phyloP scores from a whole-genome alignment of 2,888 invertebrate genomes.

The Invenusta paracnida region DNA sequence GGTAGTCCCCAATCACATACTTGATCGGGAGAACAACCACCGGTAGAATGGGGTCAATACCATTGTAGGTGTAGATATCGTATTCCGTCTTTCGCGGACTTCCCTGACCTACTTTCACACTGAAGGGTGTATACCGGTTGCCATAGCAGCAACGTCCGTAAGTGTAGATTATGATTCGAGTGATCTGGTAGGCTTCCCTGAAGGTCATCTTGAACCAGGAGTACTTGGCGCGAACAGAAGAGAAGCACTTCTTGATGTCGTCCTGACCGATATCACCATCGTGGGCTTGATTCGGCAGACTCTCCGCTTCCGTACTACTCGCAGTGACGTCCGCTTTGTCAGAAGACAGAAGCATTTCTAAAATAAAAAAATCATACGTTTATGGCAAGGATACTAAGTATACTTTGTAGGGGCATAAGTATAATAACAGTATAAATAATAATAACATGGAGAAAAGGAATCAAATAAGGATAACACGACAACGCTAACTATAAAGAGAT shows the following conservation, averaged over 20 bases:
- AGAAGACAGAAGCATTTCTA: not conserved
- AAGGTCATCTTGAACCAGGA: not conserved
- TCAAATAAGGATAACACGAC: no score
- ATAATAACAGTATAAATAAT: not conserved
- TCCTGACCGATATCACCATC: not conserved
- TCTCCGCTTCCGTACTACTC: not conserved
- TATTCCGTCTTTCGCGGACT: not conserved
- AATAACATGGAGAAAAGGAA: no score
- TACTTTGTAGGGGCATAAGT: no score
- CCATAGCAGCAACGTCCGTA: conserved; percentile 12
- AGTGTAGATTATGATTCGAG: not conserved
- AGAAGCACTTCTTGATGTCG: not conserved
- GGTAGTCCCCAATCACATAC: not conserved
- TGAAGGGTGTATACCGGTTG: not conserved
- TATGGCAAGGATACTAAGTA: no score
- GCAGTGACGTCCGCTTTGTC: not conserved
- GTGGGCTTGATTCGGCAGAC: not conserved
- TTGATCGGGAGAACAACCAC: not conserved
- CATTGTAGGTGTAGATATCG: not conserved
- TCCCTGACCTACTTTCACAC: not conserved
- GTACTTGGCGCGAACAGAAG: not conserved
- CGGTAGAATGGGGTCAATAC: not conserved
- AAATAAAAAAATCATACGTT: no score
- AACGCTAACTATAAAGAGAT: not conserved
- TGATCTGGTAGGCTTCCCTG: not conserved